Evolutionary conservation across 2,888 invertebrate species (phyloP).

Genomic region (Tenthredo notha): DNA sequence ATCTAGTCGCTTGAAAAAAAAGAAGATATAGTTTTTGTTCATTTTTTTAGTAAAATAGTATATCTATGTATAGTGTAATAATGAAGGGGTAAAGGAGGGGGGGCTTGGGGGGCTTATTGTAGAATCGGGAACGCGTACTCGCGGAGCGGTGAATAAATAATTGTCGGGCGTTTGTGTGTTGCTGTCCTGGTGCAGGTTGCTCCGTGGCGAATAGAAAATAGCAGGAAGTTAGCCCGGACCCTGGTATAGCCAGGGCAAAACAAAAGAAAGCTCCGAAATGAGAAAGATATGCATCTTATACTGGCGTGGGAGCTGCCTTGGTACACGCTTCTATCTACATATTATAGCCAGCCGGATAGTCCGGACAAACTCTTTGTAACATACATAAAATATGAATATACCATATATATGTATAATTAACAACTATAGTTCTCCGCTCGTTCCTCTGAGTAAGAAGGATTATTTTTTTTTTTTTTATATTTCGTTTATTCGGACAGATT

Average conservation of each 20-base stretch:
- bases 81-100: background rate
- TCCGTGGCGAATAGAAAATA: slow-evolving; percentile 69
- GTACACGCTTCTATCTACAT: background rate
- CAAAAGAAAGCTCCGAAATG: slow-evolving; percentile 75
- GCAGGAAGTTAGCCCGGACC: slow-evolving; percentile 71
- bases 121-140: slow-evolving; percentile 25
- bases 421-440: background rate
- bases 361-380: slow-evolving; percentile 37
- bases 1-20: background rate
- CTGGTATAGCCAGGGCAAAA: slow-evolving; percentile 68
- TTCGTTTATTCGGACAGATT: background rate
- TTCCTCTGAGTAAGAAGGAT: no score
- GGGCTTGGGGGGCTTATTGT: background rate
- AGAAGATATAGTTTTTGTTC: background rate
- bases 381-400: slow-evolving; percentile 15
- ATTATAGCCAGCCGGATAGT: background rate
- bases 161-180: slow-evolving; percentile 16
- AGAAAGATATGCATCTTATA: slow-evolving; percentile 73
- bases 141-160: slow-evolving; percentile 32
- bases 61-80: background rate
- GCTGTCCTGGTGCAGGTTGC: slow-evolving; percentile 15
- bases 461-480: no score
- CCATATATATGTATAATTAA: slow-evolving; percentile 27
- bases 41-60: background rate
- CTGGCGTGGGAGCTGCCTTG: slow-evolving; percentile 70